A percentile compares a stretch with the other conserved stretches of the same genome.
phyloP scores from a whole-genome alignment of 2,113 vertebrate genomes.

The Istiophorus platypterus region DNA sequence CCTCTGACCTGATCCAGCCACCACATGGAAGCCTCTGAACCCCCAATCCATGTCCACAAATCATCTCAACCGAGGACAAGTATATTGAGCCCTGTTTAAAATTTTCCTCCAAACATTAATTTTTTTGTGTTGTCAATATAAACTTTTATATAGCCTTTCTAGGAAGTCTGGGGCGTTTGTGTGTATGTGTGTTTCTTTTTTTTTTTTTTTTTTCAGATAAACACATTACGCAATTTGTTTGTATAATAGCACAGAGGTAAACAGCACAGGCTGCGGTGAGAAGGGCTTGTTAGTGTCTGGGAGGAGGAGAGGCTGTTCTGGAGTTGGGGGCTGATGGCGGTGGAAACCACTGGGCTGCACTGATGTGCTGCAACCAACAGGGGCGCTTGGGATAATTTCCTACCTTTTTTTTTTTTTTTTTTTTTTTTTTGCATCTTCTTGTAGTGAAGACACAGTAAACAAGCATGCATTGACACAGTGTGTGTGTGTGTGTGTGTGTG shows the following conservation, averaged over 20 bases:
- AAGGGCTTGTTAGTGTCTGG: constrained; percentile 74
- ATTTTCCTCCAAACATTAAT: constrained; percentile 57
- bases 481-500: too few relatives aligned
- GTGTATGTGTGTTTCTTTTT: too few relatives aligned
- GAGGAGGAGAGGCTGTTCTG: constrained; percentile 62
- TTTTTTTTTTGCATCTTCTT: not conserved
- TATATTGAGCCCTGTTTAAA: constrained; percentile 42
- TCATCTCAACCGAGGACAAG: constrained; percentile 25
- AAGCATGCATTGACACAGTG: not conserved
- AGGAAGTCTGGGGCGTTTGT: constrained; percentile 61
- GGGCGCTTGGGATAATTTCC: constrained; percentile 51
- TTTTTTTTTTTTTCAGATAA: too few relatives aligned
- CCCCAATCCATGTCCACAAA: constrained; percentile 27
- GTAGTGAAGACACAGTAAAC: constrained; percentile 2
- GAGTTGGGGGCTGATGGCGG: constrained; percentile 44
- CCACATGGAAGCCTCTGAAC: not conserved
- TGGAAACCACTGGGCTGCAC: constrained; percentile 53
- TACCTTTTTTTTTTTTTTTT: not conserved
- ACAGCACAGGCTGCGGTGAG: constrained; percentile 77
- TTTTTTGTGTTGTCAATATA: constrained; percentile 70
- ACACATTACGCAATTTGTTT: constrained; percentile 80
- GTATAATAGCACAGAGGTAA: constrained; percentile 72
- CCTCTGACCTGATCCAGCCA: constrained; percentile 15
- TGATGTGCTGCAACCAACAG: constrained; percentile 48
- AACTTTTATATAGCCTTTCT: constrained; percentile 65